Conservation (phyloP, 2,113 vertebrate genomes). For the Hypocryptadius cinnamomeus region DNA sequence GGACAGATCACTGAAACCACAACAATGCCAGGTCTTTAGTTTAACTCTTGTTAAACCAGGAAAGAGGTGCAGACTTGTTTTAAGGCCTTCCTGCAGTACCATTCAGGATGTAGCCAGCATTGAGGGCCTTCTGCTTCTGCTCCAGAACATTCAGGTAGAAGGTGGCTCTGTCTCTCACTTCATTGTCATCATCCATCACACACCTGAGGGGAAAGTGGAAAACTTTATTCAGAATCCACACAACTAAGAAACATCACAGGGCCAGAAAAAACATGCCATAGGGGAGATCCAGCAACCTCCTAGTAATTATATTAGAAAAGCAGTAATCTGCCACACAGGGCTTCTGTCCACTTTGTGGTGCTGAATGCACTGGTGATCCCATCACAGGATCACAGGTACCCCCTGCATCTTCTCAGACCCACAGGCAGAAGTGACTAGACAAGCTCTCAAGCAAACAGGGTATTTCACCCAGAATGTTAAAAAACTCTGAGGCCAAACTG, state of each 20-base stretch:
- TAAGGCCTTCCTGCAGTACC: slow-evolving; percentile 48
- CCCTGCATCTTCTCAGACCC: background rate
- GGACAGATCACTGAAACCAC: background rate
- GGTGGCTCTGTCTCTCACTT: slow-evolving; percentile 78
- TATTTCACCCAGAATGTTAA: background rate
- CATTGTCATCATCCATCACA: slow-evolving; percentile 81
- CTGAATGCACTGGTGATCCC: background rate
- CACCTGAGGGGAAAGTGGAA: slow-evolving; percentile 60
- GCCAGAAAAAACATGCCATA: background rate
- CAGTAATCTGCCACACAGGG: background rate
- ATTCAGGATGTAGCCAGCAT: slow-evolving; percentile 78
- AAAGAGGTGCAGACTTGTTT: background rate
- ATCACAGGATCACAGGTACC: background rate
- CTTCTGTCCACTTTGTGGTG: background rate
- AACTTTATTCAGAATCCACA: background rate
- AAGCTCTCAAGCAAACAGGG: background rate
- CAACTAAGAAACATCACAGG: background rate
- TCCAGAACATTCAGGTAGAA: slow-evolving; percentile 78
- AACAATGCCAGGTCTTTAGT: background rate
- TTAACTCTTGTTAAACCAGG: background rate
- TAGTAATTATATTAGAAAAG: background rate
- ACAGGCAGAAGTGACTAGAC: background rate
- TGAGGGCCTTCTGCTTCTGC: slow-evolving; percentile 78
- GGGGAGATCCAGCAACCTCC: background rate
- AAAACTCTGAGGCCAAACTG: background rate